These are phyloP conservation scores for Cryptoleucopteryx plumbea DNA, from an alignment of 2,113 vertebrate species.

Conservation along the genomic window DNA sequence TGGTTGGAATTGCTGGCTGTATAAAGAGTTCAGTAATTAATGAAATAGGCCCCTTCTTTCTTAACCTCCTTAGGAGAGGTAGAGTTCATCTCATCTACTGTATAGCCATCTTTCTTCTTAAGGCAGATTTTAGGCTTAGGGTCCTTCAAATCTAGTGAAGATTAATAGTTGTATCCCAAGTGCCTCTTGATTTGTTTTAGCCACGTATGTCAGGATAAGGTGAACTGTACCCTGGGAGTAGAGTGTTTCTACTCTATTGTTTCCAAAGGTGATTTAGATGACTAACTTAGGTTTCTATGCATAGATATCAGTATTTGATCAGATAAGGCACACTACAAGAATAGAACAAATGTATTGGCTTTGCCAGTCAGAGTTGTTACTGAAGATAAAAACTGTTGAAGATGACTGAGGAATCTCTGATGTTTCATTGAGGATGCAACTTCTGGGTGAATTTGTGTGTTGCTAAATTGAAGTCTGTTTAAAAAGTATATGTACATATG, in stretches of 20 bases:
- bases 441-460: neutral
- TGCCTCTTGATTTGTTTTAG: neutral
- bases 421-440: neutral
- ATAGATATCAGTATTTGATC: neutral
- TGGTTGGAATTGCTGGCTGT: neutral
- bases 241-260: neutral
- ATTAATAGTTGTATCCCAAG: neutral
- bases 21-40: neutral
- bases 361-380: neutral
- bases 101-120: neutral
- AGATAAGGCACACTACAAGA: neutral
- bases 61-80: neutral
- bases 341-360: neutral
- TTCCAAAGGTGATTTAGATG: neutral
- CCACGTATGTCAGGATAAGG: neutral
- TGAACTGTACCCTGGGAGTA: neutral
- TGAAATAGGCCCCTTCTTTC: neutral
- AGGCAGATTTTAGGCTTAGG: neutral
- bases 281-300: neutral
- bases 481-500: neutral
- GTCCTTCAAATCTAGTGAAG: neutral
- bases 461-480: neutral
- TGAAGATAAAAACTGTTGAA: neutral
- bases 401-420: neutral
- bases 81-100: neutral